phyloP scores from a whole-genome alignment of 2,113 vertebrate genomes.

The Falcunculus frontatus region DNA sequence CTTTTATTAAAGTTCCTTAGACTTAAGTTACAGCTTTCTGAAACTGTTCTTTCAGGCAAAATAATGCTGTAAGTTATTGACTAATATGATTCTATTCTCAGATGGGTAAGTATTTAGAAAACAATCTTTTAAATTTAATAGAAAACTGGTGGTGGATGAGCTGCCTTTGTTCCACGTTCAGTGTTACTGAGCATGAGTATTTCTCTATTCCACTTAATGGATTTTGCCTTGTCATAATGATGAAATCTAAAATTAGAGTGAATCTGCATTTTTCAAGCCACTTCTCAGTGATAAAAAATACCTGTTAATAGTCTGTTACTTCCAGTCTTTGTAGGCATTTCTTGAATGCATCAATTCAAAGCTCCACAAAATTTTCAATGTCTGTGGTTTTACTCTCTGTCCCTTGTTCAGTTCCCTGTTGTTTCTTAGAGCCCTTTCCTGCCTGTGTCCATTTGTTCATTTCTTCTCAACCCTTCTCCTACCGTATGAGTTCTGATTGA shows the following conservation, averaged over 20 bases:
- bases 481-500: neutral
- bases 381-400: neutral
- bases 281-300: neutral
- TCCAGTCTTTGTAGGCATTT: neutral
- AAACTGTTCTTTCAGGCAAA: conserved; percentile 36
- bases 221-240: neutral
- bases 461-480: neutral
- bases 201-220: neutral
- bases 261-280: neutral
- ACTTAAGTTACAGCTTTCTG: conserved; percentile 33
- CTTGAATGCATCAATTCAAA: neutral
- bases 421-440: neutral
- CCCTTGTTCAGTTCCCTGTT: neutral
- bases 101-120: conserved; percentile 23
- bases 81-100: conserved; percentile 31
- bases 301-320: neutral
- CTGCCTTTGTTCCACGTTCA: neutral
- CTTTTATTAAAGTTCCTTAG: conserved; percentile 31
- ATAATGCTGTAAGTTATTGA: conserved; percentile 24
- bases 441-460: neutral
- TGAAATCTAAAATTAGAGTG: neutral
- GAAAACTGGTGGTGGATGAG: neutral
- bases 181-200: neutral
- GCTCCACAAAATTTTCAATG: fast-evolving
- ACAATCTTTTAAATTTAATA: conserved; percentile 36